Conservation (phyloP, 2,113 vertebrate species). For the Tenrec ecaudatus region DNA sequence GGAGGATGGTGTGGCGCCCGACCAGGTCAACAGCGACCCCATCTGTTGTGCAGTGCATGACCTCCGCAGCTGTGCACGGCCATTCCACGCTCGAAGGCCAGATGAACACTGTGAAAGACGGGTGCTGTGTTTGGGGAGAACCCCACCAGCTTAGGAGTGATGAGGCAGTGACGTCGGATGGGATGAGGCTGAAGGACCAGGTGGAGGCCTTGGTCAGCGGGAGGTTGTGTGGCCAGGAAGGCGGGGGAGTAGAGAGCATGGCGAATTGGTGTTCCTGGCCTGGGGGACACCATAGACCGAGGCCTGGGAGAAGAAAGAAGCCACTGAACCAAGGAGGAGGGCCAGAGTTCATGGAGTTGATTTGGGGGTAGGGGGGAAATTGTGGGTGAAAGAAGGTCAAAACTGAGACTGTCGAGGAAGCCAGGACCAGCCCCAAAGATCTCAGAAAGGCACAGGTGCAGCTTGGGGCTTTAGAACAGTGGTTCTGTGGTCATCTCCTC, state of each 20-base stretch:
- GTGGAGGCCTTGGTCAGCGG: accelerated
- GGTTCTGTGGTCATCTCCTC: neutral
- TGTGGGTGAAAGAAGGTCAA: neutral
- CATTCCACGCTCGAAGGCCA: neutral
- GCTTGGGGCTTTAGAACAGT: neutral
- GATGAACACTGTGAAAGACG: neutral
- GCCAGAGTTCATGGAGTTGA: neutral
- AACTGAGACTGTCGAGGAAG: neutral
- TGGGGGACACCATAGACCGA: neutral
- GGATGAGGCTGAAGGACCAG: neutral
- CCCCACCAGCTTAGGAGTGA: too few relatives aligned
- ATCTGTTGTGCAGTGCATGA: neutral
- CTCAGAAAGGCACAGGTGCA: neutral
- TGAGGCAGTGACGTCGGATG: neutral
- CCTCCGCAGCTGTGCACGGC: accelerated
- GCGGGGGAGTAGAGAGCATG: too few relatives aligned
- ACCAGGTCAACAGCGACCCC: neutral
- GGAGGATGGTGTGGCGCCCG: too few relatives aligned
- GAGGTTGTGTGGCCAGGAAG: accelerated
- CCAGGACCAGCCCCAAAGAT: neutral
- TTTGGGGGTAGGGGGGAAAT: neutral
- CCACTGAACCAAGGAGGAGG: neutral
- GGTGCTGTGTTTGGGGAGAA: neutral
- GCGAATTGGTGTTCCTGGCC: accelerated
- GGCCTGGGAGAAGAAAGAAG: neutral